Conservation (phyloP, 1,140 invertebrate species). For the Amyelois transitella region DNA sequence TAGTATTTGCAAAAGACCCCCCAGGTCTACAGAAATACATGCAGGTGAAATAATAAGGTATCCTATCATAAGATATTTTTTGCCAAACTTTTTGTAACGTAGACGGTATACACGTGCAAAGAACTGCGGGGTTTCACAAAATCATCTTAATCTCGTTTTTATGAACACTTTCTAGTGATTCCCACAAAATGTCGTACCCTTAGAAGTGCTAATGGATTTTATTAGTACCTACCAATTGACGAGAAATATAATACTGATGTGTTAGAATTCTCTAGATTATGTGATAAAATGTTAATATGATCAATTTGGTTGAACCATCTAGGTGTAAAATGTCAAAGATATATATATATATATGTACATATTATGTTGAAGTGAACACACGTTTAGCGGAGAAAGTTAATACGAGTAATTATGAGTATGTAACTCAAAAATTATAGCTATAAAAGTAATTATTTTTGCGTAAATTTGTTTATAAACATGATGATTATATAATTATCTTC, state of each 20-base stretch:
- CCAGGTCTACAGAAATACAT: too few species aligned
- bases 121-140: constrained; percentile 30
- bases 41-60: too few species aligned
- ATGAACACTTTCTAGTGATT: constrained; percentile 56
- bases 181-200: constrained; percentile 36
- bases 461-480: too few species aligned
- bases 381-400: too few species aligned
- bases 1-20: too few species aligned
- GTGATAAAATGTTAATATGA: neutral
- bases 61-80: neutral
- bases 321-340: neutral
- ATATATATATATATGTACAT: neutral
- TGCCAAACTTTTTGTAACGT: neutral
- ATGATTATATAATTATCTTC: too few species aligned
- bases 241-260: constrained; percentile 1
- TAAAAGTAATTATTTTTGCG: too few species aligned
- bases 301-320: neutral
- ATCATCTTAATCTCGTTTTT: constrained; percentile 44
- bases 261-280: neutral
- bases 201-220: constrained; percentile 55
- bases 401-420: too few species aligned
- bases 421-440: too few species aligned
- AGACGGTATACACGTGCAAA: constrained; percentile 10
- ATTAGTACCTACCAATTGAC: constrained; percentile 21
- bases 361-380: too few species aligned